Conservation (phyloP, 2,888 invertebrate species). For the Agrotis segetum region DNA sequence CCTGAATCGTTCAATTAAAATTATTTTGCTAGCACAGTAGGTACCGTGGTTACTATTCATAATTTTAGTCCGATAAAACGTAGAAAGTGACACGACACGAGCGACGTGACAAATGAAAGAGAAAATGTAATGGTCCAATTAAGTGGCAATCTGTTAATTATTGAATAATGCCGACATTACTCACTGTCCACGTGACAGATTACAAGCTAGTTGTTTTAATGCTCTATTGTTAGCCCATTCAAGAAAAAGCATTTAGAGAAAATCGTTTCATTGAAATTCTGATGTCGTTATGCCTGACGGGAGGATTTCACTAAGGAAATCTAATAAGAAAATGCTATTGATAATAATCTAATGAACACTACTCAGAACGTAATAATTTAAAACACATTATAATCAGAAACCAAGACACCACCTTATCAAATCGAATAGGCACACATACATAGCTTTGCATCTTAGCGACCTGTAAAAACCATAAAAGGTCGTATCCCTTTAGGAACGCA, state of each 20-base stretch:
- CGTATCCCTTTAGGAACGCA: neutral
- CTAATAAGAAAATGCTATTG: neutral
- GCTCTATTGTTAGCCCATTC: conserved; percentile 46
- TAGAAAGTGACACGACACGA: conserved; percentile 49
- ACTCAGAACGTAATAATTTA: too few species aligned
- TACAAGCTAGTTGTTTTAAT: conserved; percentile 37
- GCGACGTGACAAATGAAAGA: conserved; percentile 58
- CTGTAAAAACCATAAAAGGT: neutral
- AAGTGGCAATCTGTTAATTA: conserved; percentile 54
- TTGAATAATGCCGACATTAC: conserved; percentile 56
- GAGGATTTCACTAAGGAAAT: conserved; percentile 9
- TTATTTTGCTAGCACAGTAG: neutral
- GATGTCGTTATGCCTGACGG: neutral
- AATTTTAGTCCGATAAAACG: conserved; percentile 29
- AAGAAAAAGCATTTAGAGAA: conserved; percentile 44
- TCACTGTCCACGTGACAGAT: conserved; percentile 58
- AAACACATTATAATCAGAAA: too few species aligned
- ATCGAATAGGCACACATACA: too few species aligned
- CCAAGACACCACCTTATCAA: too few species aligned
- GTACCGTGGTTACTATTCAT: conserved; percentile 1
- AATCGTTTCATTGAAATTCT: conserved; percentile 14
- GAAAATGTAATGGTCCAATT: conserved; percentile 55
- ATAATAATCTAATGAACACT: neutral
- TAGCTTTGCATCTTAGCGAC: too few species aligned
- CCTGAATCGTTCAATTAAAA: neutral